phyloP scores from a whole-genome alignment of 2,113 vertebrate species.

The Aspidoscelis tigris region DNA sequence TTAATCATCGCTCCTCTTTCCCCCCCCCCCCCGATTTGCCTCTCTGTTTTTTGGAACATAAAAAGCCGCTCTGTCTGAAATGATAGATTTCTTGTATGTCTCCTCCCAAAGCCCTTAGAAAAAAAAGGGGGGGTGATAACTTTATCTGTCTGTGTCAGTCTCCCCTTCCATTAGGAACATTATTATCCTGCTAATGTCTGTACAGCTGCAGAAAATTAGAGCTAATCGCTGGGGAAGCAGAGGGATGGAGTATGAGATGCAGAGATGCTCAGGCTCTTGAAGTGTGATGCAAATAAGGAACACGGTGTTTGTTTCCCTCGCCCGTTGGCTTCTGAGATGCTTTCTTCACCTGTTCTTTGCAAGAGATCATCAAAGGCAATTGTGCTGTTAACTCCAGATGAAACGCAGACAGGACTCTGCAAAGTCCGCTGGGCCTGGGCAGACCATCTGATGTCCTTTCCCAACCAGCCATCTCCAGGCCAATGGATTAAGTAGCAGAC shows the following conservation, averaged over 20 bases:
- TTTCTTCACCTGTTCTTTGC: not conserved
- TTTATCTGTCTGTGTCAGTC: slow-evolving; percentile 52
- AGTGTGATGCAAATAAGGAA: slow-evolving; percentile 51
- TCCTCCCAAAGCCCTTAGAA: not conserved
- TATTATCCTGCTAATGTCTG: slow-evolving; percentile 61
- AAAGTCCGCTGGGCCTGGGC: not conserved
- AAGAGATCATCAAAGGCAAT: not conserved
- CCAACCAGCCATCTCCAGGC: not conserved
- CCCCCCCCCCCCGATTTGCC: not conserved
- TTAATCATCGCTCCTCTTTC: slow-evolving; percentile 6
- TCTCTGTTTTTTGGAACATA: not conserved
- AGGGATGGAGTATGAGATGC: slow-evolving; percentile 46
- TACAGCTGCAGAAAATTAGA: slow-evolving; percentile 71
- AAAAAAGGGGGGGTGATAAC: slow-evolving; percentile 33
- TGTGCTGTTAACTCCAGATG: not conserved
- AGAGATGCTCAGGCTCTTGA: slow-evolving; percentile 56
- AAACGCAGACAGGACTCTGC: not conserved
- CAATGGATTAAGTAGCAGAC: not conserved
- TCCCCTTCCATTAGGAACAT: slow-evolving; percentile 56
- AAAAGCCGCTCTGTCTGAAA: slow-evolving; percentile 16
- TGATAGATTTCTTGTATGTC: slow-evolving; percentile 23
- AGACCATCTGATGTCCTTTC: not conserved
- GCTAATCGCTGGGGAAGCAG: slow-evolving; percentile 62
- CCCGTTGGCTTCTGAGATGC: not conserved
- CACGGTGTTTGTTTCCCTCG: not conserved